These are phyloP conservation scores for Thaumatotibia leucotreta DNA, from an alignment of 1,140 invertebrate species.

Conservation along the genomic window DNA sequence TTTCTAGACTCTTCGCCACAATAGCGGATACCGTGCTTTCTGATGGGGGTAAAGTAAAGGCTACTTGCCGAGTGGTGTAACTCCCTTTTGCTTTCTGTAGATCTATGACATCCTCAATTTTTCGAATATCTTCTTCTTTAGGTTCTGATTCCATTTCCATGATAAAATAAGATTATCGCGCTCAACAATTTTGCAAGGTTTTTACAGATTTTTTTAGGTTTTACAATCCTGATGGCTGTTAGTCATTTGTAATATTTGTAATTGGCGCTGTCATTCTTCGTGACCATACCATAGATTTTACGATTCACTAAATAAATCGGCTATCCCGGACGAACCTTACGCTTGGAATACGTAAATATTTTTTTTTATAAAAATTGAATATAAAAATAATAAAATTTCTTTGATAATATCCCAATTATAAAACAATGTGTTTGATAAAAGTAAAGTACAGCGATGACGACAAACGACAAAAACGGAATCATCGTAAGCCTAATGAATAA, in stretches of 20 bases:
- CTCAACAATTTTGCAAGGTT: slow-evolving; percentile 32
- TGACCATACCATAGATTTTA: no score
- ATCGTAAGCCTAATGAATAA: no score
- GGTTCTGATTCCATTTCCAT: slow-evolving; percentile 38
- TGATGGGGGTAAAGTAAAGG: slow-evolving; percentile 46
- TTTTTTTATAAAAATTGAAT: no score
- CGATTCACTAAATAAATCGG: no score
- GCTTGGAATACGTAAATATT: no score
- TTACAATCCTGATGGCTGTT: slow-evolving; percentile 19
- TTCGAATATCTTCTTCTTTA: slow-evolving; percentile 40
- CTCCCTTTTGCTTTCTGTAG: slow-evolving; percentile 62
- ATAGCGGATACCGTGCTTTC: slow-evolving; percentile 37
- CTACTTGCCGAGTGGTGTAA: slow-evolving; percentile 52
- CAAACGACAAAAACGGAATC: no score
- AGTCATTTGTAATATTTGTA: neutral
- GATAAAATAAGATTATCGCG: slow-evolving; percentile 29
- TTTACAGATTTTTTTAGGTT: slow-evolving; percentile 29
- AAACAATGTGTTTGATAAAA: no score
- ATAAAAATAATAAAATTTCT: no score
- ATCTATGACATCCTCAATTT: slow-evolving; percentile 69
- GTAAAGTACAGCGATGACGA: no score
- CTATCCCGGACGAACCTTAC: no score
- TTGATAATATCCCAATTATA: no score
- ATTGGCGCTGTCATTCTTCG: neutral
- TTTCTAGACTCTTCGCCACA: slow-evolving; percentile 47